Conservation (phyloP, 2,797 vertebrate genomes). For the Phoebastria nigripes region DNA sequence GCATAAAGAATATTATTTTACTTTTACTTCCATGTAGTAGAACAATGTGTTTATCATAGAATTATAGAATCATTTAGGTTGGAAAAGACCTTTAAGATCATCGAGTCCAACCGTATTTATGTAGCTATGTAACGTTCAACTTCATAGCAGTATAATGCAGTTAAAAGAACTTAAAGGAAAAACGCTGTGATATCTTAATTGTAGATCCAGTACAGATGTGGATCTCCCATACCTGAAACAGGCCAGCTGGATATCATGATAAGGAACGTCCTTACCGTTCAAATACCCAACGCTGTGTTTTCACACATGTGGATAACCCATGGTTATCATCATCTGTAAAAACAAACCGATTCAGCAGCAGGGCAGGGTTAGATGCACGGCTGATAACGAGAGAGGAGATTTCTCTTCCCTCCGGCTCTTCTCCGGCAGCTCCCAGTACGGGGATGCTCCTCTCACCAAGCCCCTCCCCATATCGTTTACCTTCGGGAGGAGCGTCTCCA, state of each 20-base stretch:
- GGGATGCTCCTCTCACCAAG: neutral
- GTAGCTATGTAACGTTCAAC: neutral
- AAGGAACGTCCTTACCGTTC: neutral
- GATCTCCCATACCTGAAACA: neutral
- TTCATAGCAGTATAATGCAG: neutral
- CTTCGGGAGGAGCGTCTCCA: neutral
- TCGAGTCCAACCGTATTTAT: rapidly evolving
- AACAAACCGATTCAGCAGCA: neutral
- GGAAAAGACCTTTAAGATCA: neutral
- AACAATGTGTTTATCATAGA: neutral
- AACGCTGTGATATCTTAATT: neutral
- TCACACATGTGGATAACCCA: neutral
- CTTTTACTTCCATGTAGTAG: neutral
- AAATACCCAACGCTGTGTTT: neutral
- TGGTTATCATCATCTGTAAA: neutral
- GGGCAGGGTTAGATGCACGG: neutral
- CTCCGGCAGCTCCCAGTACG: neutral
- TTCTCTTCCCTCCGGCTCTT: neutral
- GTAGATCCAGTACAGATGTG: neutral
- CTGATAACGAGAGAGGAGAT: neutral
- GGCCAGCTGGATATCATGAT: neutral
- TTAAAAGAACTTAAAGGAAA: neutral
- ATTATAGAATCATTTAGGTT: neutral
- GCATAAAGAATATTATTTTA: neutral
- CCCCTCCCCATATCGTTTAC: neutral